Conservation (phyloP, 2,888 invertebrate genomes). For the Sipha maydis region DNA sequence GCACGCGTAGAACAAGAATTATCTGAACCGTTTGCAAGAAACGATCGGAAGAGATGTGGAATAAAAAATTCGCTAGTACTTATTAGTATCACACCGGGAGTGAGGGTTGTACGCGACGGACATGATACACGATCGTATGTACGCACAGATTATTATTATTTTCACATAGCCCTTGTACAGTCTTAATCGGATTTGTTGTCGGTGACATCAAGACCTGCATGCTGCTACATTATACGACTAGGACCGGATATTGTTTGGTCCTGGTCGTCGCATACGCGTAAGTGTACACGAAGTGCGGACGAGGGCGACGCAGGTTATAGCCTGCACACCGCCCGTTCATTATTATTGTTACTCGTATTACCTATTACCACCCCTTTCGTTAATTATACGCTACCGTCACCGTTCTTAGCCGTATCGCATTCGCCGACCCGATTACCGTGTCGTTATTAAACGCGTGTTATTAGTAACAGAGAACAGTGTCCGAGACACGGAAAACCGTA, state of each 20-base stretch:
- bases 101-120: neutral
- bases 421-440: slow-evolving; percentile 34
- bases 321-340: neutral
- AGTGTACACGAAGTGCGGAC: neutral
- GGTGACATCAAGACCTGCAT: neutral
- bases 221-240: neutral
- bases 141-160: neutral
- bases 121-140: neutral
- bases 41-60: neutral
- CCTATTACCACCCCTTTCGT: slow-evolving; percentile 39
- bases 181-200: slow-evolving; percentile 48
- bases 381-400: slow-evolving; percentile 29
- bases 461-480: neutral
- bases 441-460: slow-evolving; percentile 6
- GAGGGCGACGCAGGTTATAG: neutral
- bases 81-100: neutral
- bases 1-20: no score
- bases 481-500: neutral
- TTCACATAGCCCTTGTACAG: neutral
- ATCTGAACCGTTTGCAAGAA: neutral
- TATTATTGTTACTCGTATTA: slow-evolving; percentile 36
- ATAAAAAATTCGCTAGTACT: neutral
- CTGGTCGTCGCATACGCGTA: neutral
- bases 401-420: slow-evolving; percentile 27
- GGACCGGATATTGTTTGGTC: slow-evolving; percentile 40